Conservation (phyloP, 2,888 invertebrate genomes). For the Phengaris alcon region DNA sequence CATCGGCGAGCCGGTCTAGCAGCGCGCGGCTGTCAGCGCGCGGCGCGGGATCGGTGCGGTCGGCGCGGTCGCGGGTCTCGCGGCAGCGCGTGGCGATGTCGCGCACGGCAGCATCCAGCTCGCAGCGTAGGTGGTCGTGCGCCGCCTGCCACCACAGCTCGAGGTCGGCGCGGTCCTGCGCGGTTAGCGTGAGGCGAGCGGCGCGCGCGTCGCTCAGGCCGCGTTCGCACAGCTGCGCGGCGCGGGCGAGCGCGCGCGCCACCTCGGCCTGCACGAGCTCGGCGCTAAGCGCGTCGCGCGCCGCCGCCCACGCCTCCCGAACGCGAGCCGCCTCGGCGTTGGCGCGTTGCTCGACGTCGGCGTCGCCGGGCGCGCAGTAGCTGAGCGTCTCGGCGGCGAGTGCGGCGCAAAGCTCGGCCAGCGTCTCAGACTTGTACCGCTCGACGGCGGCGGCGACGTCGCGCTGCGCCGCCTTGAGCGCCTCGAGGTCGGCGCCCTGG, state of each 20-base stretch:
- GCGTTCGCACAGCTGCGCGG: constrained; percentile 84
- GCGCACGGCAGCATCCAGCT: constrained; percentile 84
- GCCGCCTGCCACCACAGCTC: constrained; percentile 88
- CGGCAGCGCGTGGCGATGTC: constrained; percentile 84
- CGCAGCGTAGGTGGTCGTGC: constrained; percentile 83
- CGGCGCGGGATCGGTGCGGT: constrained; percentile 54
- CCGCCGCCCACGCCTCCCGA: constrained; percentile 86
- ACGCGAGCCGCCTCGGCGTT: constrained; percentile 82
- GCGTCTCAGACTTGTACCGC: constrained; percentile 83
- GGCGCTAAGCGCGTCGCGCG: constrained; percentile 86
- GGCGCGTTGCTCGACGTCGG: constrained; percentile 62
- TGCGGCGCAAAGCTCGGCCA: constrained; percentile 84
- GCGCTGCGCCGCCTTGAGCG: constrained; percentile 76
- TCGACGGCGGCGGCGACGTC: constrained; percentile 81
- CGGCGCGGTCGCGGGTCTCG: constrained; percentile 73
- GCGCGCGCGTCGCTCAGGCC: constrained; percentile 76
- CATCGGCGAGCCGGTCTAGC: constrained; percentile 83
- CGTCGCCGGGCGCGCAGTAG: constrained; percentile 53
- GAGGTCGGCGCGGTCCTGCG: constrained; percentile 83
- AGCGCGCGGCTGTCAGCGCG: constrained; percentile 49
- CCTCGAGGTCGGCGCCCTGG: constrained; percentile 73
- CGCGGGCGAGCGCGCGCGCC: constrained; percentile 84
- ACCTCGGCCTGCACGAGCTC: constrained; percentile 89
- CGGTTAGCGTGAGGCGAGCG: constrained; percentile 81
- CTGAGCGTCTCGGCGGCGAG: constrained; percentile 55